Evolutionary conservation across 1,140 invertebrate species (phyloP).

Genomic region (Caenorhabditis inopinata): DNA sequence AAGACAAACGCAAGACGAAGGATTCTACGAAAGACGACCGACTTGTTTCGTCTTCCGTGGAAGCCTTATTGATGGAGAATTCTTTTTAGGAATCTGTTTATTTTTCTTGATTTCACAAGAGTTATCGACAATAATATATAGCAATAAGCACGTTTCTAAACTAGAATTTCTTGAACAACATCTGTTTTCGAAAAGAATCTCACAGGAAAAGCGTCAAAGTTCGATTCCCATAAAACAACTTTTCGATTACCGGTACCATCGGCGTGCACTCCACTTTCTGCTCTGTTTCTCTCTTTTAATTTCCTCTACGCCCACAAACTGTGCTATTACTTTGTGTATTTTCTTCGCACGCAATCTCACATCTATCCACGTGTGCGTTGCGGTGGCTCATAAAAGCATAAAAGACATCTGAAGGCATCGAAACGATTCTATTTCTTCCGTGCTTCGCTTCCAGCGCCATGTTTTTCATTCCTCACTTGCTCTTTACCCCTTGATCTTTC

Average conservation of each 20-base stretch:
- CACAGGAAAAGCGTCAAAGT: not conserved
- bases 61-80: no score
- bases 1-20: no score
- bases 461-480: not conserved
- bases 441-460: not conserved
- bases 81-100: no score
- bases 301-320: not conserved
- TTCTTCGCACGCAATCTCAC: not conserved
- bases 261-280: not conserved
- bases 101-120: no score
- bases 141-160: no score
- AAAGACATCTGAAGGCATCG: not conserved
- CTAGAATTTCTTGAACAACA: not conserved
- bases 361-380: conserved; percentile 4
- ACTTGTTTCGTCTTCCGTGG: no score
- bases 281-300: not conserved
- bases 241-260: not conserved
- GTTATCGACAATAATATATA: no score
- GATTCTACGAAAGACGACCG: no score
- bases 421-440: not conserved
- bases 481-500: not conserved
- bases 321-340: not conserved
- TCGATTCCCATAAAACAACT: not conserved
- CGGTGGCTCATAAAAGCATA: conserved; percentile 12
- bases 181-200: not conserved